Percentiles rank a stretch among this genome's conserved stretches.
These are phyloP conservation scores for Hesperia comma DNA, from an alignment of 2,888 invertebrate genomes.

Conservation along the genomic window DNA sequence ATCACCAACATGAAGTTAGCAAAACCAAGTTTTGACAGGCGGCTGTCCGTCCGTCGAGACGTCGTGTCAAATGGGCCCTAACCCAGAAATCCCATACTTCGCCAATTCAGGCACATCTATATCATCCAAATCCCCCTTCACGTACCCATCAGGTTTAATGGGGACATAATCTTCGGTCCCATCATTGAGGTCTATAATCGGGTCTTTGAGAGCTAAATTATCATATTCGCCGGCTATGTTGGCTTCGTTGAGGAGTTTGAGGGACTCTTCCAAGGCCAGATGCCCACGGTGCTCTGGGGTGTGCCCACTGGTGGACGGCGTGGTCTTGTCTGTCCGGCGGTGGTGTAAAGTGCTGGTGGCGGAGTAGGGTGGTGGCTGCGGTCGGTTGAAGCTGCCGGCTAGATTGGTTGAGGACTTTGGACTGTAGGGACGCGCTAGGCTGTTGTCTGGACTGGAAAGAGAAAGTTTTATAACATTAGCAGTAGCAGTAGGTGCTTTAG, in stretches of 20 bases:
- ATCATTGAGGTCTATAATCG: constrained; percentile 67
- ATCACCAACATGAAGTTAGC: constrained; percentile 48
- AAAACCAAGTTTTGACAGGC: constrained; percentile 81
- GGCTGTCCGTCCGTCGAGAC: constrained; percentile 57
- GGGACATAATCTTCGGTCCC: constrained; percentile 76
- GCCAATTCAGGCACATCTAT: constrained; percentile 70
- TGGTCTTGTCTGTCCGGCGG: constrained; percentile 59
- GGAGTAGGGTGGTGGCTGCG: constrained; percentile 79
- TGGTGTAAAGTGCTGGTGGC: constrained; percentile 69
- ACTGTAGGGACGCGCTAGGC: constrained; percentile 79
- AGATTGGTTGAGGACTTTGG: constrained; percentile 74
- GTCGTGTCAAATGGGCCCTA: constrained; percentile 74
- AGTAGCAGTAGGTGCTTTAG: too few relatives aligned
- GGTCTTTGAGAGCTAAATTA: constrained; percentile 59
- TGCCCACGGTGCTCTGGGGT: constrained; percentile 69
- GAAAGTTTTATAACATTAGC: too few relatives aligned
- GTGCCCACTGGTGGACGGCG: constrained; percentile 59
- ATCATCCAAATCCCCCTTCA: constrained; percentile 61
- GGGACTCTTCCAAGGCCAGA: constrained; percentile 72
- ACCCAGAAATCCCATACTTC: constrained; percentile 63
- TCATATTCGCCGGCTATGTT: constrained; percentile 70
- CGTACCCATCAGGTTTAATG: constrained; percentile 53
- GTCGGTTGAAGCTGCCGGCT: constrained; percentile 74
- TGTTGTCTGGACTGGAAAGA: constrained; percentile 81
- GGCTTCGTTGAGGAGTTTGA: constrained; percentile 76